Evolutionary conservation across 2,113 vertebrate genomes (phyloP), one percentile per base, ranked within the genome.

Genomic region (Corythornis vintsioides): DNA sequence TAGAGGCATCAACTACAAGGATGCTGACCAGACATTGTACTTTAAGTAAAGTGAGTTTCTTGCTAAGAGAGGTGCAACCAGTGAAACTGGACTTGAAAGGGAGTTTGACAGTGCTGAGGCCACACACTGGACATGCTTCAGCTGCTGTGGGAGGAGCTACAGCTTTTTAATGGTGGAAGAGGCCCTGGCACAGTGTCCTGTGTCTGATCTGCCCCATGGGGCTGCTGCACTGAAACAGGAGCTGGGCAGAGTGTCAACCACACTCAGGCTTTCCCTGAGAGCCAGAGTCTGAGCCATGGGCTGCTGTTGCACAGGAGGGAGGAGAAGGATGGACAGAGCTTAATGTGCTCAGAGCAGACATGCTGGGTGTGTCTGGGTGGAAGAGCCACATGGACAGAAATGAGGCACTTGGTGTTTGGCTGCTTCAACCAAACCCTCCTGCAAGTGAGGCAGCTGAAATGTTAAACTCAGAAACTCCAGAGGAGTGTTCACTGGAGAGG

Each of bases 201-300:
- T 6, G 5, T 25, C 52, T n/a, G 43, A 14, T 17, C 65, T 31
- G 52, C 31, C 59, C 59, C 40, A 19, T n/a, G 33, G 0, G 6
- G 15, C 21, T 1, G 2, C 59, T 17, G 24, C 19, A 3, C 0
- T 31, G 63, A 45, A 33, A 28, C 0, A 2, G 40, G n/a, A 14
- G 20, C 55, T 40, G 29, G 56, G 71, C 79, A 64, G 33, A 15
- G 13, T 5, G 19, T 17, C 1, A 3, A 22, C 21, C 57, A 28
- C 20, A 0, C 42, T 33, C 10, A 3, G 35, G 2, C 56, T 15
- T 53, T 18, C 26, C 69, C 29, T 0, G 28, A 47, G 40, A 9
- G 25, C 48, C 56, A 3, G 3, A 48, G 63, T 14, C 47, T 0
- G 2, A n/a, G 40, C 35, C 31, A 10, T 8, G 7, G n/a, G 65